These are phyloP conservation scores for Venusia cambrica DNA, from an alignment of 2,888 invertebrate species.

Conservation along the genomic window DNA sequence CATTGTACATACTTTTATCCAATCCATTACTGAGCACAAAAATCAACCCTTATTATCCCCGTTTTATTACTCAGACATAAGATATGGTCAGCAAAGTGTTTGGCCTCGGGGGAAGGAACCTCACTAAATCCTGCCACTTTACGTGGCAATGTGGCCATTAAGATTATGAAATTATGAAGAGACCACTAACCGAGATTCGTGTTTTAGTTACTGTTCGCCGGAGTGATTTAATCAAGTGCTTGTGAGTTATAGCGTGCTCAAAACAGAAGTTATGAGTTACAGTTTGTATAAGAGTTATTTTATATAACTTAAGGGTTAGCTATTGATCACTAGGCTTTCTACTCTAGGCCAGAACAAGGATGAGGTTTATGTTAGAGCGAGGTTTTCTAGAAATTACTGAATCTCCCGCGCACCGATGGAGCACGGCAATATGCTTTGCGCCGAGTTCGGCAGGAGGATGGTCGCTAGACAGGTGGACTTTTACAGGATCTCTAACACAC, in stretches of 20 bases:
- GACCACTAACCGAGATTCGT: conserved; percentile 63
- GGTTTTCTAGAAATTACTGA: no score
- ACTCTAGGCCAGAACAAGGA: no score
- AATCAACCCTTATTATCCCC: conserved; percentile 50
- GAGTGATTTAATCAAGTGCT: conserved; percentile 47
- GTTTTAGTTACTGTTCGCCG: conserved; percentile 45
- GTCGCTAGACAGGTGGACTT: no score
- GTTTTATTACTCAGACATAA: conserved; percentile 55
- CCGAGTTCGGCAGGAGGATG: no score
- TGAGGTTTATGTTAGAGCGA: no score
- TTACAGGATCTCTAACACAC: no score
- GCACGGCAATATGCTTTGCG: no score
- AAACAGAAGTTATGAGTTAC: conserved; percentile 19
- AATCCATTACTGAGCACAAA: conserved; percentile 36
- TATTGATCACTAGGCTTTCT: no score
- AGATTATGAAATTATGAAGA: conserved; percentile 76
- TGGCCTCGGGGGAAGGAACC: conserved; percentile 52
- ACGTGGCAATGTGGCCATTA: conserved; percentile 63
- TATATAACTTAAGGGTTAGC: no score
- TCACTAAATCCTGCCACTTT: conserved; percentile 68
- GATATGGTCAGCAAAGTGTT: conserved; percentile 66
- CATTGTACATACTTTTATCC: conserved; percentile 15
- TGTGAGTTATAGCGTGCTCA: conserved; percentile 26
- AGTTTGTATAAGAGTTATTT: no score
- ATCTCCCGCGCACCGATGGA: no score